phyloP scores from a whole-genome alignment of 2,888 invertebrate species.

The Lomographa bimaculata region DNA sequence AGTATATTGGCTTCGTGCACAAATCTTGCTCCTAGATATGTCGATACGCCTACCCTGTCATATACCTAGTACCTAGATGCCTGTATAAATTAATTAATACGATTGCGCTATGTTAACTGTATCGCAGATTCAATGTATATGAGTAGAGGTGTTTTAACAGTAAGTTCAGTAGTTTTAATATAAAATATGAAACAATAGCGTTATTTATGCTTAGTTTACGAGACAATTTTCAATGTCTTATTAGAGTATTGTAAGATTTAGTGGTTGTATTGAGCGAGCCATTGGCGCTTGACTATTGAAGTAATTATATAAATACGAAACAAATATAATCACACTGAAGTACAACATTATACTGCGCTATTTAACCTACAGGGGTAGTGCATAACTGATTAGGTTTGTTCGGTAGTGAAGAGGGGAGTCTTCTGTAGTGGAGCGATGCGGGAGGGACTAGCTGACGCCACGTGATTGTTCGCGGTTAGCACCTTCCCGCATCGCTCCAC shows the following conservation, averaged over 20 bases:
- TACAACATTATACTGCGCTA: no score
- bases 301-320: slow-evolving; percentile 14
- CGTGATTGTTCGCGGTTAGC: no score
- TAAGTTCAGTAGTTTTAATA: slow-evolving; percentile 76
- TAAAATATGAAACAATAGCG: slow-evolving; percentile 76
- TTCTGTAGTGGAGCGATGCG: no score
- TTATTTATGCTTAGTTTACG: slow-evolving; percentile 81
- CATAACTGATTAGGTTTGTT: no score
- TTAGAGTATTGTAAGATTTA: slow-evolving; percentile 71
- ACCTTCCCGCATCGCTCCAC: no score
- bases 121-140: slow-evolving; percentile 65
- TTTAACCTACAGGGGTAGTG: no score
- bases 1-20: no score
- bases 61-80: slow-evolving; percentile 53
- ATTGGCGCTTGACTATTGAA: slow-evolving; percentile 73
- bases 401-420: no score
- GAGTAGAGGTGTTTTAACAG: slow-evolving; percentile 58
- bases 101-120: slow-evolving; percentile 66
- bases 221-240: slow-evolving; percentile 70
- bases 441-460: no score
- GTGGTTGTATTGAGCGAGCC: slow-evolving; percentile 60
- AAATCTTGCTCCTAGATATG: no score
- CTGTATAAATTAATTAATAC: slow-evolving; percentile 65
- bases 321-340: no score
- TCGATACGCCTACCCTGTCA: slow-evolving; percentile 30